phyloP scores from a whole-genome alignment of 2,113 vertebrate species.

The Eubucco bourcierii region DNA sequence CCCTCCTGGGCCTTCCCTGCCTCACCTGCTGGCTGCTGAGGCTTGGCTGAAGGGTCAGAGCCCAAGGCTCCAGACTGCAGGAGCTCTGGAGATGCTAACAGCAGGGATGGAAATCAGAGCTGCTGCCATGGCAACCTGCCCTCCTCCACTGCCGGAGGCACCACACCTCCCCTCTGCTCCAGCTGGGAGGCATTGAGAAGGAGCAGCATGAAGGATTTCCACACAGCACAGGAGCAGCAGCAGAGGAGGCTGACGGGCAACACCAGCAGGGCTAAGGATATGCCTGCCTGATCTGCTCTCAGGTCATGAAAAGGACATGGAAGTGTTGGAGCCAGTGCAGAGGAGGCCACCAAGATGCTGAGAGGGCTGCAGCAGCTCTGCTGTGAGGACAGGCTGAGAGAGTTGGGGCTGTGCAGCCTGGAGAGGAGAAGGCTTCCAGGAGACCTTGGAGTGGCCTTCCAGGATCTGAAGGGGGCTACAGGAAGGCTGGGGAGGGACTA shows the following conservation, averaged over 20 bases:
- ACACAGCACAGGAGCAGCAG: background rate
- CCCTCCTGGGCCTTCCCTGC: background rate
- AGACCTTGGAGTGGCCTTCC: too few relatives aligned
- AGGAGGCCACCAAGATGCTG: too few relatives aligned
- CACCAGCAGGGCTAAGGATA: background rate
- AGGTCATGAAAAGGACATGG: background rate
- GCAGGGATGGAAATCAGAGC: constrained; percentile 34
- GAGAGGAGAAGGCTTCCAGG: too few relatives aligned
- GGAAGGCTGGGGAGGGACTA: too few relatives aligned
- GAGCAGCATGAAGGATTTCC: background rate
- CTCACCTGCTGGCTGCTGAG: background rate
- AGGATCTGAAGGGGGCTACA: too few relatives aligned
- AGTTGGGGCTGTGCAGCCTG: too few relatives aligned
- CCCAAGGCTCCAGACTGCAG: background rate
- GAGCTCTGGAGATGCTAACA: constrained; percentile 8
- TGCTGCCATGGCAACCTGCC: constrained; percentile 61
- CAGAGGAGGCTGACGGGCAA: background rate
- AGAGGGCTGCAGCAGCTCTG: too few relatives aligned
- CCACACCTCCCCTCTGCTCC: background rate
- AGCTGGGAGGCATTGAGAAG: background rate
- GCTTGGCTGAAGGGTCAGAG: background rate
- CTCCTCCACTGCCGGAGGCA: background rate
- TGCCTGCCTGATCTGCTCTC: background rate
- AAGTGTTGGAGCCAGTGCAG: too few relatives aligned
- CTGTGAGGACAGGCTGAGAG: too few relatives aligned